Conservation (phyloP, 2,113 vertebrate genomes). For the Scartelaos histophorus region DNA sequence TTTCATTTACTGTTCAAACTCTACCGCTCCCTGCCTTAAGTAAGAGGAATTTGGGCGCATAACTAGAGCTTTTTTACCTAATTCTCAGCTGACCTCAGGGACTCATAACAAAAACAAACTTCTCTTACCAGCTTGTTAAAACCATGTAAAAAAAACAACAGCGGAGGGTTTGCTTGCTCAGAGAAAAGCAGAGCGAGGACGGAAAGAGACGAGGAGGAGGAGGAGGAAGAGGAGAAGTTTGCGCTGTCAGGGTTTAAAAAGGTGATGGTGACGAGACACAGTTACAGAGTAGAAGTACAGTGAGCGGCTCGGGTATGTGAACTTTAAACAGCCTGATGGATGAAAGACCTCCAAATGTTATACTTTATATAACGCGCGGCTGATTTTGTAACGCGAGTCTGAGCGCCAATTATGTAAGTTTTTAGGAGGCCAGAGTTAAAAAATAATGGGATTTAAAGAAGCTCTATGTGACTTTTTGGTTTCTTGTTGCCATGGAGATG, state of each 20-base stretch:
- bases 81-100: conserved; percentile 48
- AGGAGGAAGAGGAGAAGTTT: conserved; percentile 1
- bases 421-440: not conserved
- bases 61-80: conserved; percentile 33
- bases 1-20: conserved; percentile 56
- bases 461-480: too few species aligned
- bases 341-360: conserved; percentile 10
- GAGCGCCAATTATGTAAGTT: not conserved
- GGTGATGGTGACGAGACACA: conserved; percentile 34
- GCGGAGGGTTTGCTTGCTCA: not conserved
- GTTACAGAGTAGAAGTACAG: conserved; percentile 15
- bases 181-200: conserved; percentile 14
- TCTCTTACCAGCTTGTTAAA: conserved; percentile 17
- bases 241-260: conserved; percentile 18
- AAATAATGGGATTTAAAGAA: too few species aligned
- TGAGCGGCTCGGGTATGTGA: not conserved
- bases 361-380: not conserved
- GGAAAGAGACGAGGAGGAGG: conserved; percentile 2
- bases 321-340: conserved; percentile 27
- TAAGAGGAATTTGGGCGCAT: conserved; percentile 34
- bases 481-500: too few species aligned
- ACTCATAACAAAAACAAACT: conserved; percentile 40
- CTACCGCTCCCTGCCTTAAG: conserved; percentile 41
- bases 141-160: conserved; percentile 18
- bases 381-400: not conserved